phyloP scores from a whole-genome alignment of 2,797 vertebrate genomes.

The Eleutherodactylus coqui region DNA sequence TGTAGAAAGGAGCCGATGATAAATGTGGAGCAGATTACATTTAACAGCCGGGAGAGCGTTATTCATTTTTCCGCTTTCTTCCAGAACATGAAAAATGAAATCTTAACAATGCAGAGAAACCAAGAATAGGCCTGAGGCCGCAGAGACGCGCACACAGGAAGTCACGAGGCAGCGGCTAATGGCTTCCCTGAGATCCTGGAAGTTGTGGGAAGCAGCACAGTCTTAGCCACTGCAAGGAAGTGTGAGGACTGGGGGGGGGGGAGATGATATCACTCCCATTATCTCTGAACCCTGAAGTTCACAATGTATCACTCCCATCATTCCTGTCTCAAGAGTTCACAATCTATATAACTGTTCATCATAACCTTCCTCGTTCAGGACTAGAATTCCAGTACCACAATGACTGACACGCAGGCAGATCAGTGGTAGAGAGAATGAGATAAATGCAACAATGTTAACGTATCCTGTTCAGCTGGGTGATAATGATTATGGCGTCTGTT shows the following conservation, averaged over 20 bases:
- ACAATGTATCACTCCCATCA: neutral
- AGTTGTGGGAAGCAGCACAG: too few relatives aligned
- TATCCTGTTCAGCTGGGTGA: neutral
- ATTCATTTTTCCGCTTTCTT: neutral
- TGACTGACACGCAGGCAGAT: too few relatives aligned
- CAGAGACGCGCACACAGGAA: neutral
- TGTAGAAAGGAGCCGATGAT: neutral
- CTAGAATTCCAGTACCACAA: too few relatives aligned
- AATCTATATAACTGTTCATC: too few relatives aligned
- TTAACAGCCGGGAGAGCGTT: neutral
- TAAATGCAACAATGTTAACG: neutral
- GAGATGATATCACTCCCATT: neutral
- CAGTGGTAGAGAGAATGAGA: neutral
- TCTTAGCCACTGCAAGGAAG: too few relatives aligned
- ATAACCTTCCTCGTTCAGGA: too few relatives aligned
- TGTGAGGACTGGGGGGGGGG: too few relatives aligned
- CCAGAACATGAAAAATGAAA: neutral
- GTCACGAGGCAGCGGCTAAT: too few relatives aligned
- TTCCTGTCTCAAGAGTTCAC: too few relatives aligned
- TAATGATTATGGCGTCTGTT: neutral
- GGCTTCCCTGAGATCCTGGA: too few relatives aligned
- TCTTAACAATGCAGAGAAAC: neutral
- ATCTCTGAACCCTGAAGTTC: too few relatives aligned
- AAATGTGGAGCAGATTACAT: neutral
- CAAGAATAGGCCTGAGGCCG: neutral